A percentile compares a stretch with the other conserved stretches of the same genome.
phyloP scores from a whole-genome alignment of 2,888 invertebrate genomes.

The Gnatocerus cornutus region DNA sequence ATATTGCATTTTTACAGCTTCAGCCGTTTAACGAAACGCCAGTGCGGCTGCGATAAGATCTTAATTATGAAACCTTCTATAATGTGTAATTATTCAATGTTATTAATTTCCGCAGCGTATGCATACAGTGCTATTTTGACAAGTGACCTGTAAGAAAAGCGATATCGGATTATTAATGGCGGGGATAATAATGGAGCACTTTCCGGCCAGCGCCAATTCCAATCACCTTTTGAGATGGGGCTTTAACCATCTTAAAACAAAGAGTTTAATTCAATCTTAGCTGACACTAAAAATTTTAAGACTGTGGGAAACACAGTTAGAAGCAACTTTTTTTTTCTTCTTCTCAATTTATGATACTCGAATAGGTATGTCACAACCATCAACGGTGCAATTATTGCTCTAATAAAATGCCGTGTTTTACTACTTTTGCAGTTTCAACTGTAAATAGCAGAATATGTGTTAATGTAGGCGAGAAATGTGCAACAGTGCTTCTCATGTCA shows the following conservation, averaged over 20 bases:
- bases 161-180: conserved; percentile 39
- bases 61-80: conserved; percentile 40
- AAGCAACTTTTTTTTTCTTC: not conserved
- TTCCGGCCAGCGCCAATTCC: conserved; percentile 20
- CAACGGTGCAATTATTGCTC: conserved; percentile 2
- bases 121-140: conserved; percentile 32
- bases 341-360: not conserved
- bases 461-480: not conserved
- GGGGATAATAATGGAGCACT: conserved; percentile 34
- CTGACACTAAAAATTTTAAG: no score
- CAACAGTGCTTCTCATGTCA: not conserved
- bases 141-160: conserved; percentile 28
- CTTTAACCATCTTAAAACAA: not conserved
- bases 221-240: conserved; percentile 22
- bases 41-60: conserved; percentile 26
- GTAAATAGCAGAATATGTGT: not conserved
- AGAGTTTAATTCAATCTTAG: no score
- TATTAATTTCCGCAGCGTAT: conserved; percentile 28
- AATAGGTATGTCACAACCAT: not conserved
- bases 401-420: not conserved
- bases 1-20: conserved; percentile 32
- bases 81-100: conserved; percentile 42
- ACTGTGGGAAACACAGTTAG: not conserved
- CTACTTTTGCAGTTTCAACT: conserved; percentile 2
- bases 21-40: conserved; percentile 31